phyloP scores from a whole-genome alignment of 2,113 vertebrate genomes.

The Thamnaconus septentrionalis region DNA sequence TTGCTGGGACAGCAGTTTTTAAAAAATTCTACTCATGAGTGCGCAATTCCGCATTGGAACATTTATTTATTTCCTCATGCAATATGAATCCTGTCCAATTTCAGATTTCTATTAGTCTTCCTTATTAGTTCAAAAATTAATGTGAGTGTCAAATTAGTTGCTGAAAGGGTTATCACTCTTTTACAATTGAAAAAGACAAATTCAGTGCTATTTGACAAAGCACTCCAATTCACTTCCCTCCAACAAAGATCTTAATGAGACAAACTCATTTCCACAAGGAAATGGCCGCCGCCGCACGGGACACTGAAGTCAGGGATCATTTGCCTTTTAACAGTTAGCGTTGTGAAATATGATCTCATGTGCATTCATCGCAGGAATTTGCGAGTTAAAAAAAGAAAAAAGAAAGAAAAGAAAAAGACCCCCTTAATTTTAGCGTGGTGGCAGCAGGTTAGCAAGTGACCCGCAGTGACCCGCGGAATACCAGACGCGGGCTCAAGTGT shows the following conservation, averaged over 20 bases:
- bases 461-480: conserved; percentile 60
- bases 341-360: conserved; percentile 57
- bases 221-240: conserved; percentile 6
- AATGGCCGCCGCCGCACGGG: conserved; percentile 21
- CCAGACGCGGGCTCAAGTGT: conserved; percentile 64
- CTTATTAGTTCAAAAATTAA: too few relatives aligned
- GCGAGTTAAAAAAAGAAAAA: conserved; percentile 13
- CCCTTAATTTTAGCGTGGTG: conserved; percentile 57
- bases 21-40: too few relatives aligned
- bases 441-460: conserved; percentile 57
- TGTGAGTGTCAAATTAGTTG: too few relatives aligned
- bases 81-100: too few relatives aligned
- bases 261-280: conserved; percentile 8
- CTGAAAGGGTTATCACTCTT: neutral
- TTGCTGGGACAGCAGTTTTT: too few relatives aligned
- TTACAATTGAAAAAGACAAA: neutral
- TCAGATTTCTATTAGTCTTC: too few relatives aligned
- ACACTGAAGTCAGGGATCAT: conserved; percentile 45
- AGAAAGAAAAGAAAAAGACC: conserved; percentile 17
- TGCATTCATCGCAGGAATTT: conserved; percentile 39
- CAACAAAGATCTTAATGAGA: conserved; percentile 4
- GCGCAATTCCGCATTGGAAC: too few relatives aligned
- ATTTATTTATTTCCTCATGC: too few relatives aligned
- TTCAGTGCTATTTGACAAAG: too few relatives aligned
- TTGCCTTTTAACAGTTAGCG: conserved; percentile 50